Conservation (phyloP, 2,113 vertebrate species). For the Telmatochromis sp. region DNA sequence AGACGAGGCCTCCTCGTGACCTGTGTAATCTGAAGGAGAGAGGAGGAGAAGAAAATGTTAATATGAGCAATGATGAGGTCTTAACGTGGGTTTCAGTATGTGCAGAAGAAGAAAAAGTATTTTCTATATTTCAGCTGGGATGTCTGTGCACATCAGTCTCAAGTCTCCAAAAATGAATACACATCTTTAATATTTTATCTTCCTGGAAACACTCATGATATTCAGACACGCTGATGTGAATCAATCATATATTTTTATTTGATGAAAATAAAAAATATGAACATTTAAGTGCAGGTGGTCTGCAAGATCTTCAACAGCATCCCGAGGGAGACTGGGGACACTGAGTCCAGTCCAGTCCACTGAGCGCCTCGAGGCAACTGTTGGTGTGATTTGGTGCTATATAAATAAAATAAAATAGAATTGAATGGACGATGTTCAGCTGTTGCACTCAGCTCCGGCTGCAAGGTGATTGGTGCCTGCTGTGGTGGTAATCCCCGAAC, state of each 20-base stretch:
- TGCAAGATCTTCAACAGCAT: neutral
- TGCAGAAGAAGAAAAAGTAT: neutral
- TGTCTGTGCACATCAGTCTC: neutral
- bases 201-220: neutral
- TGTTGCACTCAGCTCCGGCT: neutral
- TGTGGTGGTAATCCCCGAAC: neutral
- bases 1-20: conserved; percentile 61
- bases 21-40: neutral
- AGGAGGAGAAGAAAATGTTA: neutral
- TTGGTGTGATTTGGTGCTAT: fast-evolving
- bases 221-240: fast-evolving
- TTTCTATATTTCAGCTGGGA: neutral
- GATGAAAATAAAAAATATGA: neutral
- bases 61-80: neutral
- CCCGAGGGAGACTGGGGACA: neutral
- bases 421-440: neutral
- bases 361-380: neutral
- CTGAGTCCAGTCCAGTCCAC: neutral
- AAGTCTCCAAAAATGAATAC: neutral
- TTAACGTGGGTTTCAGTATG: neutral
- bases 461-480: neutral
- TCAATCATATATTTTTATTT: neutral
- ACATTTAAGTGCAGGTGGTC: neutral
- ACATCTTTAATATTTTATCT: neutral
- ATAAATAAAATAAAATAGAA: neutral